A percentile compares a stretch with the other conserved stretches of the same genome.
Conservation (phyloP, 2,888 invertebrate genomes). For the Caenorhabditis sp. region DNA sequence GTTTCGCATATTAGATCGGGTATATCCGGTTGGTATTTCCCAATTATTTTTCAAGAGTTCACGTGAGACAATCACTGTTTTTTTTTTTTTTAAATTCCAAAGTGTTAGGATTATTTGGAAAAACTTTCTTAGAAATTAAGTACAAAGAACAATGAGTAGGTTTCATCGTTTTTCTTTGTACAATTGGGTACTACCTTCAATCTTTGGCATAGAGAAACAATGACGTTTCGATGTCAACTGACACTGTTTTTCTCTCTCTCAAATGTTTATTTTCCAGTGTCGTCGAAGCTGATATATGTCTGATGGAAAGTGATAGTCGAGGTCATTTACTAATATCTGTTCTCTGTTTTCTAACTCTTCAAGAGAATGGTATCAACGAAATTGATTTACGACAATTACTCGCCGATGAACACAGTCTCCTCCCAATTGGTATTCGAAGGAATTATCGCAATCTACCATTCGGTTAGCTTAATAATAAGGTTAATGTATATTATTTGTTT, state of each 20-base stretch:
- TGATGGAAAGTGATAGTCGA: constrained; percentile 44
- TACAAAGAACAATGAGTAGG: too few species aligned
- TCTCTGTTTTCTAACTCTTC: constrained; percentile 38
- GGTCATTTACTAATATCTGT: constrained; percentile 47
- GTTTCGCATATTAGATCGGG: too few species aligned
- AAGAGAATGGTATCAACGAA: constrained; percentile 35
- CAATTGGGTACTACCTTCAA: too few species aligned
- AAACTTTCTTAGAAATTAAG: too few species aligned
- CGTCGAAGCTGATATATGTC: constrained; percentile 44
- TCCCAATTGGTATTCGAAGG: constrained; percentile 40
- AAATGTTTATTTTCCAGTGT: constrained; percentile 26
- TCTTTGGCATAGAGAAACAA: too few species aligned
- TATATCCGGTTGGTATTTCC: too few species aligned
- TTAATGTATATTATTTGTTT: not conserved
- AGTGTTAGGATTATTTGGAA: too few species aligned
- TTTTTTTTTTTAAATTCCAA: too few species aligned
- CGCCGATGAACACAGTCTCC: constrained; percentile 24
- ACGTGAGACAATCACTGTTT: too few species aligned
- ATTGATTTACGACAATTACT: constrained; percentile 39
- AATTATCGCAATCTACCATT: constrained; percentile 32
- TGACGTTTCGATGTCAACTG: too few species aligned
- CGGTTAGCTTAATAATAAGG: constrained; percentile 12
- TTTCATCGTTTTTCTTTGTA: too few species aligned
- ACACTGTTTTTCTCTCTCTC: not conserved
- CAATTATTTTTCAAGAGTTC: too few species aligned